Evolutionary conservation across 2,113 vertebrate genomes (phyloP), one percentile per base, ranked within the genome.

Genomic region (Platycercus adscitus): DNA sequence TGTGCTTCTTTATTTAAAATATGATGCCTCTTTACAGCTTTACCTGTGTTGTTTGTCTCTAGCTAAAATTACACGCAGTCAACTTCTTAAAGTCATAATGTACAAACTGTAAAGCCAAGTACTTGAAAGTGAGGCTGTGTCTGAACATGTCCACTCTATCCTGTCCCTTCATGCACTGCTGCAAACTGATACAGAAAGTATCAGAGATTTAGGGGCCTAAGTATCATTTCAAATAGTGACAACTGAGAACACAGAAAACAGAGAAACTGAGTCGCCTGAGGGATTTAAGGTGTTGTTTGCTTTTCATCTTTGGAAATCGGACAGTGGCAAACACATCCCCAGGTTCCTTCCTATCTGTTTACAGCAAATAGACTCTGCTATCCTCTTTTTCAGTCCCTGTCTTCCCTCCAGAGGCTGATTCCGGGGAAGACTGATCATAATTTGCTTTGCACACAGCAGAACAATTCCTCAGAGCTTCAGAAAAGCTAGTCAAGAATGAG

Each of bases 401-500:
- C 25, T 69, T 89, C 41, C 28, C 61, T 87, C 52, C 58, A 58
- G 66, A 89, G 28, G 9, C 16, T 17, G 11, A 61, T 77, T 88
- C 49, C 78, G 63, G 9, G 5, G 28, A 91, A 25, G 26, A 12
- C 28, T 14, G 16, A 65, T 37, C 12, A 15, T 29, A 7, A 46
- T 85, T 87, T 92, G 24, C 41, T 88, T 79, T 72, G 56, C 28
- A 72, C 23, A 33, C 5, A 81, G 24, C 15, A 92, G 80, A 89
- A 85, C 28, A 89, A 95, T n/a, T 19, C 7, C 52, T 92, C 43
- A 69, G 70, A 81, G 84, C 50, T 89, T 86, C 63, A 70, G 85
- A 95, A 89, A 87, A 96, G 21, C 25, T 85, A 80, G 87, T 88
- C 73, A 88, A 64, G 56, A 64, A 65, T 26, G 31, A 19, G 25